Conservation (phyloP, 2,113 vertebrate species). For the Silurus meridionalis region DNA sequence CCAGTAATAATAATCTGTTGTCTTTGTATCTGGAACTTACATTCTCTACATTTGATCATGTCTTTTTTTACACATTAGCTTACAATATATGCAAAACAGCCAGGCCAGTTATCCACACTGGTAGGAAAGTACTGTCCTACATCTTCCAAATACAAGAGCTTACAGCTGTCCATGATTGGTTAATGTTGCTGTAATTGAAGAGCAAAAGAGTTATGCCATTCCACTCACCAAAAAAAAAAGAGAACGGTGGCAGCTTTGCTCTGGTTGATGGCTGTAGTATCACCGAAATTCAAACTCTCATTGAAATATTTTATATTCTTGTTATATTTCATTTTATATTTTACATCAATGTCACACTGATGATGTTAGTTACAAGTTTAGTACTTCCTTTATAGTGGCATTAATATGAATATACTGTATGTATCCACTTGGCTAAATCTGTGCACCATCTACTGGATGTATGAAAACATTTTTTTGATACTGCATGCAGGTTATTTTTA, state of each 20-base stretch:
- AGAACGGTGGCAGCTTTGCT: background rate
- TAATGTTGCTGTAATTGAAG: background rate
- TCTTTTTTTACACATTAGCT: background rate
- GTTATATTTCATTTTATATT: background rate
- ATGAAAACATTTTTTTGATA: background rate
- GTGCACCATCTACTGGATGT: background rate
- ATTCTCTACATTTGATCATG: background rate
- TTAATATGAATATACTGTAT: background rate
- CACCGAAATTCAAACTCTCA: background rate
- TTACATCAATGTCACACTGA: background rate
- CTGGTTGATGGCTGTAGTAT: background rate
- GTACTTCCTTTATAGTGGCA: background rate
- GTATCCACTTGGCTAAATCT: background rate
- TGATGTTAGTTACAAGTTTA: background rate
- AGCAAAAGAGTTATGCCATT: background rate
- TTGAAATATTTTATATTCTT: background rate
- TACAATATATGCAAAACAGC: background rate
- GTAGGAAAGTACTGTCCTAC: background rate
- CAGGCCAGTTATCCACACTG: background rate
- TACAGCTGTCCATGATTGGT: background rate
- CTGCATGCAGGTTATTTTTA: background rate
- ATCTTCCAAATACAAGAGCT: background rate
- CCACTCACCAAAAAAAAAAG: background rate
- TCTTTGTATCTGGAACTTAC: background rate
- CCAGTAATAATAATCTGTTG: background rate